Evolutionary conservation across 2,113 vertebrate genomes (phyloP), one percentile per base, ranked within the genome.

Genomic region (Odocoileus virginianus): DNA sequence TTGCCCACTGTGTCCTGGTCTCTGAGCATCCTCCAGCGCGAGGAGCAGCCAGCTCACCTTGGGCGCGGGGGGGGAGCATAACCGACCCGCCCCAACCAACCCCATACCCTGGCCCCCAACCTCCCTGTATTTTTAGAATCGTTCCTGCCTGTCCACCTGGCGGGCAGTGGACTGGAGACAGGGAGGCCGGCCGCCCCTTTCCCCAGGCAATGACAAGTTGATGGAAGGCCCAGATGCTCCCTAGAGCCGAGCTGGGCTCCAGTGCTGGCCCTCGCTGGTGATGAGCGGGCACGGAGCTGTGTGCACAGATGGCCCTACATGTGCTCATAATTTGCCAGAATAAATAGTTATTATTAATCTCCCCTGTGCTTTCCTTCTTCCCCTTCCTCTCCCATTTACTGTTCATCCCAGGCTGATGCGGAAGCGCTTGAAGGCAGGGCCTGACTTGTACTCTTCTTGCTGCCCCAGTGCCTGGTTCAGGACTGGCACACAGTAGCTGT

Each of bases 271-370:
- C 61, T 67, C 15, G 47, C 76, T 93, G 92, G 81, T 87, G 91
- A 76, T 5, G 45, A 91, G 90, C 33, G 0, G 85, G 57, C 71
- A 5, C 0, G 1, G 95, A 93, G 89, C 93, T 87, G 36, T 61
- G 87, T 55, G 92, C 95, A 95, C 97, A 98, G 98, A 98, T 97
- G 98, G 98, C 91, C 88, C 88, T 61, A 17, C 50, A 52, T 27
- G 60, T 12, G 2, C 95, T 95, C 52, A 30, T 90, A 88, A 97
- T 96, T 97, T 97, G 97, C 97, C 94, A 98, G 97, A 97, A 98
- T 95, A 97, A 98, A 97, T 94, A 96, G 94, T 98, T 93, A 97
- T 94, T 97, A 93, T 92, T 98, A 76, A 97, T 97, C 86, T 97
- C 96, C 93, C 93, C 93, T 64, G 76, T 86, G 96, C 52, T 74